Conservation (phyloP, 2,113 vertebrate species). For the Narcine bancroftii region DNA sequence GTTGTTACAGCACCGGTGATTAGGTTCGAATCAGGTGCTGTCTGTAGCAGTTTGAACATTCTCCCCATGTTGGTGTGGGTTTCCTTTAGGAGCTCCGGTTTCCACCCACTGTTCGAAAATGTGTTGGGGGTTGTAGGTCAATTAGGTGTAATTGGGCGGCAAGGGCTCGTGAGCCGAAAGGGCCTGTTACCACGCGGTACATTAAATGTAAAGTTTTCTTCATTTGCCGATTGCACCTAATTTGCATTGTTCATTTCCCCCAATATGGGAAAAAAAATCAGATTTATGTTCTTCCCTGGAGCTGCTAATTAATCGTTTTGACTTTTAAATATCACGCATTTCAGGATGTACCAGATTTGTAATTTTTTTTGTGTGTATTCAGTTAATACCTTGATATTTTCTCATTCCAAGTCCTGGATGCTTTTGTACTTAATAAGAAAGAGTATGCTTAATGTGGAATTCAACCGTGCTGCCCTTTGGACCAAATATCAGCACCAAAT, state of each 20-base stretch:
- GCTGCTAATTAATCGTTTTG: neutral
- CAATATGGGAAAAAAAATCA: too few relatives aligned
- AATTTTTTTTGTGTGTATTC: neutral
- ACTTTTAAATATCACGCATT: neutral
- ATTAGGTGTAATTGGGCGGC: too few relatives aligned
- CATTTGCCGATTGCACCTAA: neutral
- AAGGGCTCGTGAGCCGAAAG: too few relatives aligned
- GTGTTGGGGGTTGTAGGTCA: too few relatives aligned
- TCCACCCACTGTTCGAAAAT: too few relatives aligned
- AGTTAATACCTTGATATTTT: neutral
- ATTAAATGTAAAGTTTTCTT: too few relatives aligned
- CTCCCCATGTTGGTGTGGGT: too few relatives aligned
- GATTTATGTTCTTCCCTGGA: neutral
- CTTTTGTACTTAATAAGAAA: neutral
- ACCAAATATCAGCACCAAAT: neutral
- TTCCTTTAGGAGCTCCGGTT: too few relatives aligned
- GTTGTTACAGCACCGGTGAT: too few relatives aligned
- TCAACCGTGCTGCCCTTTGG: neutral
- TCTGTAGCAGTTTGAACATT: too few relatives aligned
- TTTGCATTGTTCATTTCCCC: neutral
- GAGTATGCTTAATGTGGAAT: neutral
- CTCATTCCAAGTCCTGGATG: neutral
- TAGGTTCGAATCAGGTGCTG: too few relatives aligned
- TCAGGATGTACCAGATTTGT: neutral
- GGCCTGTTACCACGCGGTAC: too few relatives aligned